These are phyloP conservation scores for Montipora foliosa DNA, from an alignment of 64 coral and sea anemone genomes.

Conservation along the genomic window DNA sequence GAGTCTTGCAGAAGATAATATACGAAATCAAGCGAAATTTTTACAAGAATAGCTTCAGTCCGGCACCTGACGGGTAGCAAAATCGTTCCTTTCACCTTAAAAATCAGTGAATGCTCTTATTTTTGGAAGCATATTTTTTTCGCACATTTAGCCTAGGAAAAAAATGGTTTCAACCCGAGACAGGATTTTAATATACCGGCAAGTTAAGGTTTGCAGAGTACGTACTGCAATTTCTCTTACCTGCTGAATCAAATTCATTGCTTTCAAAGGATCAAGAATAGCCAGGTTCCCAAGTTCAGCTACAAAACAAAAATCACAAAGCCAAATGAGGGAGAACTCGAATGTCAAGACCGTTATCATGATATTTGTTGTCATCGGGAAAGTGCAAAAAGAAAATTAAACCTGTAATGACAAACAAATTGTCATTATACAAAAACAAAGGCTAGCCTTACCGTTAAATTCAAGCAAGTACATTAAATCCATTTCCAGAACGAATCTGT, in stretches of 20 bases:
- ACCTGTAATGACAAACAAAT: too few species aligned
- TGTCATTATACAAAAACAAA: neutral
- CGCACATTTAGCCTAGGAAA: too few species aligned
- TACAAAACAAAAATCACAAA: neutral
- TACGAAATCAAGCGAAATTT: too few species aligned
- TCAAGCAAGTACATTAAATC: slow-evolving; percentile 54
- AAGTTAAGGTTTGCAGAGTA: too few species aligned
- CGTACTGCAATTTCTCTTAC: neutral
- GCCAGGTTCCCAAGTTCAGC: slow-evolving; percentile 58
- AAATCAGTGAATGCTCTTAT: too few species aligned
- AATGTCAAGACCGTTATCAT: too few species aligned
- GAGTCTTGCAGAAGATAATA: too few species aligned
- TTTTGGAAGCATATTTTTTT: too few species aligned
- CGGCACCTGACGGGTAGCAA: too few species aligned
- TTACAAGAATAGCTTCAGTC: too few species aligned
- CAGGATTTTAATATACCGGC: neutral
- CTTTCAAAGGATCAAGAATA: slow-evolving; percentile 20
- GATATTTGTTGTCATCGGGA: neutral
- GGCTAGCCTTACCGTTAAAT: slow-evolving; percentile 57
- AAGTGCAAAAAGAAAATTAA: neutral
- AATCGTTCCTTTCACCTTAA: too few species aligned
- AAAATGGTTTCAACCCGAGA: neutral
- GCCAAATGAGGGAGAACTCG: neutral
- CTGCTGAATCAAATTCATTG: slow-evolving; percentile 53
- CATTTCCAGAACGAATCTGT: slow-evolving; percentile 61